Percentiles rank a stretch among this genome's conserved stretches.
phyloP scores from a whole-genome alignment of 2,888 invertebrate species.

The Polydrusus tereticollis region DNA sequence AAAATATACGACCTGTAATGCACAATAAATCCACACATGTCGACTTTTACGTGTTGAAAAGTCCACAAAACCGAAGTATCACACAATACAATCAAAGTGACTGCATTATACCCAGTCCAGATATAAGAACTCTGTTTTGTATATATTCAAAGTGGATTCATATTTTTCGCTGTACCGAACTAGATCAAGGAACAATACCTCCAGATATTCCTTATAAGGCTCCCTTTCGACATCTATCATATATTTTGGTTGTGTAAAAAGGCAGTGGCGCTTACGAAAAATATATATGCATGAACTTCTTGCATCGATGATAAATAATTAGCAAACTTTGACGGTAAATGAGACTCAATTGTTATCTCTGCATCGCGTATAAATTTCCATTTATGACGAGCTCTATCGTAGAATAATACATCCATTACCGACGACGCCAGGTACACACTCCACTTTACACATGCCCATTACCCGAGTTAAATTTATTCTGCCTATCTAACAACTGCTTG shows the following conservation, averaged over 20 bases:
- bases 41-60: background rate
- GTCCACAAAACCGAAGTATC: background rate
- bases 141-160: constrained; percentile 12
- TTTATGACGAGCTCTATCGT: too few relatives aligned
- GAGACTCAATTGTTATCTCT: too few relatives aligned
- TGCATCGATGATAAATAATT: too few relatives aligned
- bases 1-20: background rate
- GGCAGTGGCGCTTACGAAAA: background rate
- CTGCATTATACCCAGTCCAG: background rate
- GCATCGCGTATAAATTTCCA: too few relatives aligned
- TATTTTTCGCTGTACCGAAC: constrained; percentile 29
- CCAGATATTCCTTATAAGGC: constrained; percentile 37
- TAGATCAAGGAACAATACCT: constrained; percentile 39
- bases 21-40: background rate
- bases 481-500: too few relatives aligned
- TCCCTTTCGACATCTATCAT: background rate
- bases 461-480: too few relatives aligned
- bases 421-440: too few relatives aligned
- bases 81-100: background rate
- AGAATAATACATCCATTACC: too few relatives aligned
- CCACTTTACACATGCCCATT: too few relatives aligned
- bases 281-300: too few relatives aligned
- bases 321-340: too few relatives aligned
- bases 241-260: constrained; percentile 15
- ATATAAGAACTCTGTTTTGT: constrained; percentile 12